Base-by-base conservation (phyloP, 2,797 vertebrate species). In the Cheirogaleus major region DNA sequence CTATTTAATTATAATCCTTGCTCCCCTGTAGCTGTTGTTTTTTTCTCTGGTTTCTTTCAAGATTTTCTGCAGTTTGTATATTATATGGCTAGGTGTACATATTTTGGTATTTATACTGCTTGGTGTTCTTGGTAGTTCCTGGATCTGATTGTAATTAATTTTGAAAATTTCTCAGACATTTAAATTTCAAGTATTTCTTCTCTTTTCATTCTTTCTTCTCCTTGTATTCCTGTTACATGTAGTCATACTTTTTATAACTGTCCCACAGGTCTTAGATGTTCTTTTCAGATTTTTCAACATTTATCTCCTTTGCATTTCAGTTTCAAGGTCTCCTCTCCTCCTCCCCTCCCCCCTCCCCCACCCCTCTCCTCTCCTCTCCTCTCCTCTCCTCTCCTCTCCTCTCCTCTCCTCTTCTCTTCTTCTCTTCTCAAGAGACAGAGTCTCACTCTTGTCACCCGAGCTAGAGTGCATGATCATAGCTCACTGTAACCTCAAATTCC, bases 181-280 rank as follows among this genome's bases (percentile, higher is more conserved):
- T 59, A n/a, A n/a, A 85, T 70, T 70, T 91, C 43, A 70, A 84
- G 22, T 50, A 84, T 84, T 83, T 94, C n/a, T 82, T 84, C n/a
- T 55, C 27, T 65, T 52, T 70, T 70, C 41, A 59, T 32, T 69
- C 52, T 73, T 82, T 23, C n/a, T 76, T 23, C 57, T 75, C 81
- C 43, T 82, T 50, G 30, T 73, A 63, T 55, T 63, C 30, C 65
- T 85, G 45, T 4, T n/a, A 48, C 4, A 14, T 25, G 32, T 67
- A 20, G 25, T 65, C 45, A 57, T 12, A 59, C 17, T 27, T 69
- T 32, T 13, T 48, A 17, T 22, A 63, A 69, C n/a, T 48, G n/a
- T 67, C 14, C 15, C 43, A 57, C 7, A 45, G 35, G 30, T 79
- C 72, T 91, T 25, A 10, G 27, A 79, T 61, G 43, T 41, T 80